phyloP scores from a whole-genome alignment of 2,797 vertebrate genomes.

The Sylvilagus floridanus region DNA sequence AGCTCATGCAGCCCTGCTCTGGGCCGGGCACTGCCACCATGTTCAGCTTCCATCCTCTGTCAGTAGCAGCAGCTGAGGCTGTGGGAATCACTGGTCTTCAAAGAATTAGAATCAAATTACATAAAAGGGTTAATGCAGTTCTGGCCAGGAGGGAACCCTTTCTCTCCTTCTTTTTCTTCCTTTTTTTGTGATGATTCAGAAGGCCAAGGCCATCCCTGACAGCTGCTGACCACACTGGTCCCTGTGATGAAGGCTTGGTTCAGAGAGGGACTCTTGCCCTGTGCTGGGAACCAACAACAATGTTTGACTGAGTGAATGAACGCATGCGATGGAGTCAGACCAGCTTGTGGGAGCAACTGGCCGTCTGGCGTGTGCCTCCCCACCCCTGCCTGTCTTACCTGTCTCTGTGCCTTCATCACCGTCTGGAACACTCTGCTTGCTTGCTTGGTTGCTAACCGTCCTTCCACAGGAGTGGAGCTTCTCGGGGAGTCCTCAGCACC shows the following conservation, averaged over 20 bases:
- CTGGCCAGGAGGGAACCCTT: neutral
- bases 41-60: fast-evolving
- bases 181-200: neutral
- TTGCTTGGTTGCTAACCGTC: neutral
- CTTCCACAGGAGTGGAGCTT: neutral
- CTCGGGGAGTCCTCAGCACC: neutral
- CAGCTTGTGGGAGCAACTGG: neutral
- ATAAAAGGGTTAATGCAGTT: neutral
- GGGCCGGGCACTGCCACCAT: no score
- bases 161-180: neutral
- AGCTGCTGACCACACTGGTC: neutral
- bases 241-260: neutral
- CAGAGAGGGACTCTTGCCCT: neutral
- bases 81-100: neutral
- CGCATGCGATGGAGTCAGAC: fast-evolving
- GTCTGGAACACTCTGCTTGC: neutral
- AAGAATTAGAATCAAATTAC: neutral
- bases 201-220: neutral
- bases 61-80: neutral
- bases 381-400: fast-evolving
- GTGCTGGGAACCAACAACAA: neutral
- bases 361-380: no score
- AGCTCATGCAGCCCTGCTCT: fast-evolving
- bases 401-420: fast-evolving
- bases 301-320: fast-evolving